phyloP scores from a whole-genome alignment of 2,113 vertebrate species.

The Stigmatopora nigra region DNA sequence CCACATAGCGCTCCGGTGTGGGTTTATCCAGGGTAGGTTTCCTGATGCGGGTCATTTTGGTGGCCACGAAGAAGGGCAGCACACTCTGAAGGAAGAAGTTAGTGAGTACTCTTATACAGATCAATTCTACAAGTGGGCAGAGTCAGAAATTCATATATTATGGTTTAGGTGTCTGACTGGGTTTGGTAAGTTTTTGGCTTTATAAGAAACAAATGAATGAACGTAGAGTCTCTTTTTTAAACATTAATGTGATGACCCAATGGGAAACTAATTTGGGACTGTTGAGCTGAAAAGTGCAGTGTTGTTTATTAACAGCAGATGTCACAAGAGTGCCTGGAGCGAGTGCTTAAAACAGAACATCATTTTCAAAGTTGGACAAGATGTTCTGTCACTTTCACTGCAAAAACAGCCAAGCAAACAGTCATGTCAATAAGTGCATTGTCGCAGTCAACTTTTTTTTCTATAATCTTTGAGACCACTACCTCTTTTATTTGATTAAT shows the following conservation, averaged over 20 bases:
- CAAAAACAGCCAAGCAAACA: background rate
- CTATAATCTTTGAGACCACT: no score
- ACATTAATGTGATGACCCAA: background rate
- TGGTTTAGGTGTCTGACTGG: no score
- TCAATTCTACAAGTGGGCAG: background rate
- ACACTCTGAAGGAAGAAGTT: slow-evolving; percentile 72
- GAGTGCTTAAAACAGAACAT: slow-evolving; percentile 37
- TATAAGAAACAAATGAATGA: no score
- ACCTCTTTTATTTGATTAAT: no score
- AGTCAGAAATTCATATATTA: background rate
- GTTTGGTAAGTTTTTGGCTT: no score
- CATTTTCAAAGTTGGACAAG: background rate
- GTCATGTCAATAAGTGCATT: no score
- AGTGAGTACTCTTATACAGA: background rate
- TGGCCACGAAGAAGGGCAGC: slow-evolving; percentile 82
- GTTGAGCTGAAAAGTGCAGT: slow-evolving; percentile 26
- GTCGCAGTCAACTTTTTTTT: no score
- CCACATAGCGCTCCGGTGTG: slow-evolving; percentile 78
- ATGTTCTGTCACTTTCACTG: background rate
- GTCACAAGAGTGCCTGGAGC: slow-evolving; percentile 16
- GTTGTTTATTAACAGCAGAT: slow-evolving; percentile 23
- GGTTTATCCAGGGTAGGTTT: slow-evolving; percentile 79
- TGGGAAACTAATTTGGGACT: background rate
- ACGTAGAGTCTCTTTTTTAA: no score
- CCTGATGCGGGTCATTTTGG: slow-evolving; percentile 84